These are phyloP conservation scores for Euborellia annulipes DNA, from an alignment of 1,140 invertebrate species.

Conservation along the genomic window DNA sequence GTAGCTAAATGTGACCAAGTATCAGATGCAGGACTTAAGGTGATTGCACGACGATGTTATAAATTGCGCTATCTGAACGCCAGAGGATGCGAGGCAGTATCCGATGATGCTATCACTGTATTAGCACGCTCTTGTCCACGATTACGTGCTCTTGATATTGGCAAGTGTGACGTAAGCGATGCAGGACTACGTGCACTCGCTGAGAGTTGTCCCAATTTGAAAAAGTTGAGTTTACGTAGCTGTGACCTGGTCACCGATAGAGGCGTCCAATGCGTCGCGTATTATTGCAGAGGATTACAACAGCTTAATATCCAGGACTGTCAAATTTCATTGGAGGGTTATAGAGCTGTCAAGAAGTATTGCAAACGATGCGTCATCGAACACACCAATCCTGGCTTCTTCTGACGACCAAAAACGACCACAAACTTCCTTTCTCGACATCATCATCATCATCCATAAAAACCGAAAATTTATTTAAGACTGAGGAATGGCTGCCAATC, in stretches of 20 bases:
- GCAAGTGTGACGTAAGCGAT: constrained; percentile 85
- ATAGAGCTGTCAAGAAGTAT: constrained; percentile 77
- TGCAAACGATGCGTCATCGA: constrained; percentile 84
- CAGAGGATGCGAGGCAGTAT: constrained; percentile 78
- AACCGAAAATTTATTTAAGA: too few species aligned
- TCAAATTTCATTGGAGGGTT: constrained; percentile 70
- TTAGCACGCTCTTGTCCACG: constrained; percentile 68
- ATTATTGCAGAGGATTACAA: constrained; percentile 66
- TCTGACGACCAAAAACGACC: constrained; percentile 28
- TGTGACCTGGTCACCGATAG: constrained; percentile 78
- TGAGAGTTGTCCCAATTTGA: constrained; percentile 75
- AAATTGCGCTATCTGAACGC: constrained; percentile 81
- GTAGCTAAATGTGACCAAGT: constrained; percentile 79
- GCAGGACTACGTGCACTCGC: constrained; percentile 67
- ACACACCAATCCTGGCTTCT: constrained; percentile 87
- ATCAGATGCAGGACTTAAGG: constrained; percentile 29
- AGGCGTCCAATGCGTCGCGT: constrained; percentile 67
- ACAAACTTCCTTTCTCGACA: too few species aligned
- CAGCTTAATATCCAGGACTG: constrained; percentile 88
- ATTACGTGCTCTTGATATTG: constrained; percentile 70
- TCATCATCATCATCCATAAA: too few species aligned
- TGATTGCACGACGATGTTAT: constrained; percentile 76
- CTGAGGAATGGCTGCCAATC: too few species aligned
- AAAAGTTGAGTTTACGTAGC: constrained; percentile 74
- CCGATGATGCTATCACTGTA: constrained; percentile 72